These are phyloP conservation scores for Motacilla tschutschensis DNA, from an alignment of 2,113 vertebrate genomes.

Conservation along the genomic window DNA sequence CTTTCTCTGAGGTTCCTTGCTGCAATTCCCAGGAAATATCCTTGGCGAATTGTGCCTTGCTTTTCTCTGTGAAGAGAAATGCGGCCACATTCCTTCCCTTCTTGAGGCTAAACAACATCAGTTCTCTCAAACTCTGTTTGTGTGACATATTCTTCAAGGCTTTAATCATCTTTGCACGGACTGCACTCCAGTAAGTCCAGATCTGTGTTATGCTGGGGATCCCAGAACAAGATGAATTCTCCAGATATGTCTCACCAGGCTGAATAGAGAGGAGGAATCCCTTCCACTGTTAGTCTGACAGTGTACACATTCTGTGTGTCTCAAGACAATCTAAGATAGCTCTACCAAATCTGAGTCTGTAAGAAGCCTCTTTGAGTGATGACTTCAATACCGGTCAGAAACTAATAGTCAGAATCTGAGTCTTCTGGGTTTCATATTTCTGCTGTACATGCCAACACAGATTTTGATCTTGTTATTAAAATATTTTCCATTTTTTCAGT, in stretches of 20 bases:
- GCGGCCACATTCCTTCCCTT: not conserved
- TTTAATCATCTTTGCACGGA: not conserved
- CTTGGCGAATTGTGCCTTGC: no score
- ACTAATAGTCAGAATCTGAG: not conserved
- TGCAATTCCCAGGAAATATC: no score
- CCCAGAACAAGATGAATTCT: not conserved
- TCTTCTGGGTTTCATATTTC: not conserved
- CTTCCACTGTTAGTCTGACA: not conserved
- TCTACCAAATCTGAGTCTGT: not conserved
- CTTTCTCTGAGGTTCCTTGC: no score
- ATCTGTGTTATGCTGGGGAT: not conserved
- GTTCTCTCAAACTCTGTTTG: not conserved
- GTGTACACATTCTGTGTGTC: accelerated
- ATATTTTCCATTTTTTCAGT: not conserved
- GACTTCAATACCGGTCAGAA: not conserved
- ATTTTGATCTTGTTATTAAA: not conserved
- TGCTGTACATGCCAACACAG: not conserved
- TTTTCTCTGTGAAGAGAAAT: no score
- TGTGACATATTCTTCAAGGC: not conserved
- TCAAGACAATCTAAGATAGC: not conserved
- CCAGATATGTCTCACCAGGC: not conserved
- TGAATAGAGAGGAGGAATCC: not conserved
- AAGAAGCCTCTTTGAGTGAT: not conserved
- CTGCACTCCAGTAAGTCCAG: not conserved
- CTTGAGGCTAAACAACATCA: not conserved